phyloP scores from a whole-genome alignment of 2,888 invertebrate species.

The Stomorhina lunata region DNA sequence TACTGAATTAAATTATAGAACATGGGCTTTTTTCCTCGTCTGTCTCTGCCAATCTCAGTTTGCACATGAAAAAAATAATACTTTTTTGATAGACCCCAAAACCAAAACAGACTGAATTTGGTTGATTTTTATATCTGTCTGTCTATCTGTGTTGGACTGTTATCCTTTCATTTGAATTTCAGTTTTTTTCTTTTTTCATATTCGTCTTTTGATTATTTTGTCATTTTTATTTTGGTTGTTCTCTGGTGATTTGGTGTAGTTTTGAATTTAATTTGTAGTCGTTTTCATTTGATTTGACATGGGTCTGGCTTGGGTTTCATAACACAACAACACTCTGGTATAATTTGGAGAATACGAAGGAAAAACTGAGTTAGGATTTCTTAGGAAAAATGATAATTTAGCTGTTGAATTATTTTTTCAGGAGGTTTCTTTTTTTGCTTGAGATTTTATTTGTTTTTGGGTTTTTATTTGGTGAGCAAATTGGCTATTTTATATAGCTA shows the following conservation, averaged over 20 bases:
- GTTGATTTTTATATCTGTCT: neutral
- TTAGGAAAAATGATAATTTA: constrained; percentile 56
- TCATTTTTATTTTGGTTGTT: neutral
- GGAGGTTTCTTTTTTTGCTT: neutral
- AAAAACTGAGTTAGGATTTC: neutral
- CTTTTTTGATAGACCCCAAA: neutral
- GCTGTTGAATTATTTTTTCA: constrained; percentile 12
- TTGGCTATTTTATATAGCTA: neutral
- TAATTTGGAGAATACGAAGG: neutral
- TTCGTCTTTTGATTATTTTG: constrained; percentile 30
- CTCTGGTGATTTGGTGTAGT: neutral
- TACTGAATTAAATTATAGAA: constrained; percentile 11
- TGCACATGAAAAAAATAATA: neutral
- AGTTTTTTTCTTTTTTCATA: constrained; percentile 4
- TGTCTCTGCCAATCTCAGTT: neutral
- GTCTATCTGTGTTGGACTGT: neutral
- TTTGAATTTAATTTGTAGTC: neutral
- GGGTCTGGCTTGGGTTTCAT: constrained; percentile 12
- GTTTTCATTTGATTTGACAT: constrained; percentile 32
- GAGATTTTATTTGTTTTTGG: neutral
- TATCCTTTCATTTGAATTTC: constrained; percentile 13
- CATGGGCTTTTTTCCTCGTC: too few relatives aligned
- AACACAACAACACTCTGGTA: neutral
- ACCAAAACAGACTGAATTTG: neutral
- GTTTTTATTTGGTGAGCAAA: neutral